Evolutionary conservation across 2,888 invertebrate species (phyloP), one percentile per base, ranked within the genome.

Genomic region (Phortica magna): DNA sequence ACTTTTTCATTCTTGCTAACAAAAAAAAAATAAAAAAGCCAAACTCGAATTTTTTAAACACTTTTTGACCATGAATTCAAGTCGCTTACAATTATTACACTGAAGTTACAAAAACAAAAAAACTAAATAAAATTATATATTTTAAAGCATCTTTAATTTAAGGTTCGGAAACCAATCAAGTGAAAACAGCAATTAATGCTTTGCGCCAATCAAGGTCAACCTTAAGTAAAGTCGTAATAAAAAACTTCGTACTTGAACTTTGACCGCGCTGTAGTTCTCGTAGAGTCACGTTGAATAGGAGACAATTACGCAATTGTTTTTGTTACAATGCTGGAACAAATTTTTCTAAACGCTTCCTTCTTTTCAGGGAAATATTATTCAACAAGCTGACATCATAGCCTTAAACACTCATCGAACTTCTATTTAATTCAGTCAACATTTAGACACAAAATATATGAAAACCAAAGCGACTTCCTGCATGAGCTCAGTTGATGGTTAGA

Each of bases 381-480:
- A 31, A 31, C 31, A 31, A 31, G 31, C 31, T 31, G 31, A 31
- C 31, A 31, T 31, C 31, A 31, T 3, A 31, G 31, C 31, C 31
- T 31, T 31, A 31, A 31, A 31, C 3, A 2, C 3, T 31, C 1
- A 31, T 31, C 31, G 31, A 31, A 31, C 1, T 31, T 31, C 3
- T 31, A 31, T 48, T 48, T 48, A 12, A 3, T 48, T 14, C 48
- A 48, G 14, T 14, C 48, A 48, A 48, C 48, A 14, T 12, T 14
- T 48, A 19, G 12, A 59, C 6, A n/a, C 3, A 59, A n/a, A 59
- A 59, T 59, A 59, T 19, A 53, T n/a, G 7, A 59, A 59, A n/a
- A 12, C 59, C 14, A 59, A 59, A 59, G 59, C 19, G n/a, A 31
- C 65, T 65, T 31, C 39, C 65, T 65, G 14, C 65, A 65, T 65